Conservation (phyloP, 2,113 vertebrate genomes). For the Phaethon lepturus region DNA sequence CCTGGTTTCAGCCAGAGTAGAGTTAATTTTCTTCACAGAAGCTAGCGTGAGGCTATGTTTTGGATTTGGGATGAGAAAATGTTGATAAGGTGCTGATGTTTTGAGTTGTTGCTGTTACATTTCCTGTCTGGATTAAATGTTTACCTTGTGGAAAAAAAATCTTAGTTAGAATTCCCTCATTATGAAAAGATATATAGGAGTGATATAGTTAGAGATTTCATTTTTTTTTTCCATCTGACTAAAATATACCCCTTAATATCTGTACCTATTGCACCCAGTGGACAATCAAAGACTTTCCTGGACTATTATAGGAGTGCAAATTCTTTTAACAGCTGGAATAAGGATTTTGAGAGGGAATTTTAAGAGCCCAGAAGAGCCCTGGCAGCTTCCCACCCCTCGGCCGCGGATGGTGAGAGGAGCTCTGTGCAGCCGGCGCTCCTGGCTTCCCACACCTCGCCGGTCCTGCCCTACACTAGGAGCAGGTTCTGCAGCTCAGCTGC, state of each 20-base stretch:
- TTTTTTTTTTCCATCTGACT: background rate
- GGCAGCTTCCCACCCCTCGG: background rate
- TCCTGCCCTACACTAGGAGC: background rate
- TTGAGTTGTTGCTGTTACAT: too few relatives aligned
- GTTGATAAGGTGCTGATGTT: too few relatives aligned
- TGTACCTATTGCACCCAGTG: background rate
- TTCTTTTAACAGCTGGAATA: background rate
- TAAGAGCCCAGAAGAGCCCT: background rate
- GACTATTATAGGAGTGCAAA: background rate
- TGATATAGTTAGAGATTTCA: background rate
- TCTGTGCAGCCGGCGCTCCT: background rate
- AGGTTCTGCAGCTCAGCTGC: background rate
- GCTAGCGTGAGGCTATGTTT: too few relatives aligned
- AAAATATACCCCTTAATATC: background rate
- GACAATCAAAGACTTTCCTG: background rate
- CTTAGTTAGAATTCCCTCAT: background rate
- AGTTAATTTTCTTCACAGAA: too few relatives aligned
- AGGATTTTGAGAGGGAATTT: background rate
- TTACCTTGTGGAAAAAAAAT: background rate
- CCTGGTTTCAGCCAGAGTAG: too few relatives aligned
- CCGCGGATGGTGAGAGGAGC: background rate
- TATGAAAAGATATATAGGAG: background rate
- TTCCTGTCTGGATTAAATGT: too few relatives aligned
- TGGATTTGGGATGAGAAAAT: too few relatives aligned
- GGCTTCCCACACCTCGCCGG: background rate